A percentile compares a stretch with the other conserved stretches of the same genome.
Conservation (phyloP, 2,888 invertebrate species). For the Watsonalla cultraria region DNA sequence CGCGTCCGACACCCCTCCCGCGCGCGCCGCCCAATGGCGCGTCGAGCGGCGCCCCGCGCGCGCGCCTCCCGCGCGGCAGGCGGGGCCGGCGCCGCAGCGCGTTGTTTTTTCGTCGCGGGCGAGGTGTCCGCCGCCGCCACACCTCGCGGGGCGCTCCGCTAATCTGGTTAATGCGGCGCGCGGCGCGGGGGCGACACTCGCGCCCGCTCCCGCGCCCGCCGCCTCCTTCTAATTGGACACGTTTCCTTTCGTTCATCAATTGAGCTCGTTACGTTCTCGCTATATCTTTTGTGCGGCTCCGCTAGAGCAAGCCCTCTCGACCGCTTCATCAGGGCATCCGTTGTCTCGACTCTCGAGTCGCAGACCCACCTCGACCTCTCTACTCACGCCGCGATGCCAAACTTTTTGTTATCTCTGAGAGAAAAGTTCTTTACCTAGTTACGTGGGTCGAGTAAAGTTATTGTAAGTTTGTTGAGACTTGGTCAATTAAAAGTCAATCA, state of each 20-base stretch:
- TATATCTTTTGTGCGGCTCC: slow-evolving; percentile 58
- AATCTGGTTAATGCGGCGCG: slow-evolving; percentile 72
- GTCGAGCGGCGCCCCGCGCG: slow-evolving; percentile 64
- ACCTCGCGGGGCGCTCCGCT: slow-evolving; percentile 51
- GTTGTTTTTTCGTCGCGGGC: slow-evolving; percentile 73
- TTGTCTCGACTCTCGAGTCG: slow-evolving; percentile 13
- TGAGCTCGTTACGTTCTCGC: slow-evolving; percentile 72
- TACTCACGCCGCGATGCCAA: slow-evolving; percentile 11
- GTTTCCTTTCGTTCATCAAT: slow-evolving; percentile 77
- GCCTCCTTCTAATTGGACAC: slow-evolving; percentile 77
- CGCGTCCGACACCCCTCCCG: slow-evolving; percentile 77
- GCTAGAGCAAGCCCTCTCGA: slow-evolving; percentile 35
- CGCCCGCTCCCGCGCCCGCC: slow-evolving; percentile 53
- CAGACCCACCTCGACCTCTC: slow-evolving; percentile 3
- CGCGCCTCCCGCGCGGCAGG: slow-evolving; percentile 48
- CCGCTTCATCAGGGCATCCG: slow-evolving; percentile 19
- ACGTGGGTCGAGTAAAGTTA: slow-evolving; percentile 14
- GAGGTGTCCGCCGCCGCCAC: slow-evolving; percentile 69
- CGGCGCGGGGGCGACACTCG: slow-evolving; percentile 60
- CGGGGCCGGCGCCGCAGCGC: slow-evolving; percentile 59
- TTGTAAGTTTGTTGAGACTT: slow-evolving; percentile 1
- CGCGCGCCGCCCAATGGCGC: slow-evolving; percentile 64
- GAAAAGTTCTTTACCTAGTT: slow-evolving; percentile 17
- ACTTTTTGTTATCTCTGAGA: slow-evolving; percentile 19
- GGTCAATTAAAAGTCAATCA: slow-evolving; percentile 3